Conservation (phyloP, 2,888 invertebrate genomes). For the Apamea anceps region DNA sequence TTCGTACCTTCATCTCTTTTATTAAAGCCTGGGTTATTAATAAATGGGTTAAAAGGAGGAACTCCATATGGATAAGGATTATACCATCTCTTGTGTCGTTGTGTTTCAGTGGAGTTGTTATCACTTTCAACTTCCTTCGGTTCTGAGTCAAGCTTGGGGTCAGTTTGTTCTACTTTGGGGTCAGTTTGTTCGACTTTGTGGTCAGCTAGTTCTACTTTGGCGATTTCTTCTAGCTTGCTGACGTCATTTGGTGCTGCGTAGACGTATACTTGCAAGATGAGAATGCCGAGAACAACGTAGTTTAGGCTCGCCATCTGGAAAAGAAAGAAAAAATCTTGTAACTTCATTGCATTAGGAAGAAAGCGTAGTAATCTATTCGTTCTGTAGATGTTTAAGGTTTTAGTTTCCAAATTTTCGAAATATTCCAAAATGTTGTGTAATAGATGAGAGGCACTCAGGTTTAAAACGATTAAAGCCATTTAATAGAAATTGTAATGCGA, state of each 20-base stretch:
- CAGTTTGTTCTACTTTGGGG: slow-evolving; percentile 25
- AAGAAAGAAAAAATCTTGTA: slow-evolving; percentile 40
- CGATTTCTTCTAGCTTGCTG: slow-evolving; percentile 69
- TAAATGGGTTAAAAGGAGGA: slow-evolving; percentile 71
- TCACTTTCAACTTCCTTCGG: slow-evolving; percentile 64
- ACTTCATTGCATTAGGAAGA: neutral
- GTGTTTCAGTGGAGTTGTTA: slow-evolving; percentile 65
- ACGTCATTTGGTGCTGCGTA: slow-evolving; percentile 77
- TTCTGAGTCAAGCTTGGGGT: slow-evolving; percentile 65
- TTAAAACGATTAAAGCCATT: neutral
- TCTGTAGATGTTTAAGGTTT: neutral
- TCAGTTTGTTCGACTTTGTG: slow-evolving; percentile 24
- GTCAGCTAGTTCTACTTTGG: slow-evolving; percentile 61
- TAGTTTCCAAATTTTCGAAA: neutral
- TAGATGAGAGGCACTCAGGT: neutral
- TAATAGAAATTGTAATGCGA: neutral
- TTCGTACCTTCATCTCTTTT: slow-evolving; percentile 70
- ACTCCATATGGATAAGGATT: slow-evolving; percentile 72
- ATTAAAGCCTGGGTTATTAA: slow-evolving; percentile 68
- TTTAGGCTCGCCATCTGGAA: slow-evolving; percentile 82
- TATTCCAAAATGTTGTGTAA: neutral
- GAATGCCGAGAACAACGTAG: slow-evolving; percentile 70
- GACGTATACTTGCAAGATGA: slow-evolving; percentile 74
- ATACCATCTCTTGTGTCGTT: slow-evolving; percentile 78
- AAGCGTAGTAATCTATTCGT: neutral